Conservation (phyloP, 2,113 vertebrate genomes). For the Nycticryphes semicollaris region DNA sequence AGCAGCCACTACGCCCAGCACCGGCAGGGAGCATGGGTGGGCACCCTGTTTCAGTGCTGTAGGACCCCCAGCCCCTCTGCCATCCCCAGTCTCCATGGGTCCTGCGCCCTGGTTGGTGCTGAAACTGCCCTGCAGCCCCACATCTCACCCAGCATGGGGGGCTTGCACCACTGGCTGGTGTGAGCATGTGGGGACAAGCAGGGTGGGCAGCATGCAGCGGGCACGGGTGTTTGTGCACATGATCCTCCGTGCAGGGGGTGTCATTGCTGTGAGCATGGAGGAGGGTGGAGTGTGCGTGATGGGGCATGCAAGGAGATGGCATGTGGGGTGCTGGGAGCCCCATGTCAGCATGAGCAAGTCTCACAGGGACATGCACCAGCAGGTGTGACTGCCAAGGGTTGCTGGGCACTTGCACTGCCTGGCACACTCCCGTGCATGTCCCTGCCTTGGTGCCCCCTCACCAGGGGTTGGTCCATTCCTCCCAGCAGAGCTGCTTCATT, state of each 20-base stretch:
- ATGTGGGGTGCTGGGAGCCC: fast-evolving
- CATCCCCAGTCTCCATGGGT: background rate
- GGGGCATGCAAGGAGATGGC: fast-evolving
- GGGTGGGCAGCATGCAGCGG: background rate
- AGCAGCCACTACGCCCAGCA: background rate
- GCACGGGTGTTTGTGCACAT: background rate
- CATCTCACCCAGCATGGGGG: background rate
- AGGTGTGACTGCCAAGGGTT: background rate
- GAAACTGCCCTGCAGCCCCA: background rate
- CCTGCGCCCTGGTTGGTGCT: fast-evolving
- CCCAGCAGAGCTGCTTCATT: background rate
- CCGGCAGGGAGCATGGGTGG: background rate
- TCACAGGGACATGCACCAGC: background rate
- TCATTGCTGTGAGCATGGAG: fast-evolving
- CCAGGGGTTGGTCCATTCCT: background rate
- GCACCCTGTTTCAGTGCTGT: background rate
- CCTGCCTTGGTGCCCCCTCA: background rate
- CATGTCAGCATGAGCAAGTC: background rate
- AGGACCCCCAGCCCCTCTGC: background rate
- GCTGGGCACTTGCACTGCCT: background rate
- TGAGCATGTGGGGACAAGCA: background rate
- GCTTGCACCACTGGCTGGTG: background rate
- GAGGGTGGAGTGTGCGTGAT: no score
- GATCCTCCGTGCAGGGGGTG: background rate
- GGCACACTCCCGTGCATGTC: background rate